phyloP scores from a whole-genome alignment of 2,113 vertebrate genomes.

The Pseudopodoces humilis region DNA sequence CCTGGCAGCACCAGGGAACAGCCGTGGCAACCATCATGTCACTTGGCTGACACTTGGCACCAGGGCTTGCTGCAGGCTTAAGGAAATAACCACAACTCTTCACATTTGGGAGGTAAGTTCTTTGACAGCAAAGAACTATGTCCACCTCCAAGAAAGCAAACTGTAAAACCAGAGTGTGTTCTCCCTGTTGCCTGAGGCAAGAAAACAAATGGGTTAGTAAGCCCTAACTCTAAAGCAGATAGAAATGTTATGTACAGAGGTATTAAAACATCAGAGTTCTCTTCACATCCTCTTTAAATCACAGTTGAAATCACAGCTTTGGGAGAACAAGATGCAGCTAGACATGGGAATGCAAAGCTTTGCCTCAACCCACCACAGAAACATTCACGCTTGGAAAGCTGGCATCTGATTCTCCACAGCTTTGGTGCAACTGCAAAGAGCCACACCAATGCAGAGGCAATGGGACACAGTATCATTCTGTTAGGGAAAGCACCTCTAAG shows the following conservation, averaged over 20 bases:
- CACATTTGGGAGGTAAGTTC: slow-evolving; percentile 37
- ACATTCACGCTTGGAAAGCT: not conserved
- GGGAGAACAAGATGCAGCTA: slow-evolving; percentile 40
- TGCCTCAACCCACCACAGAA: not conserved
- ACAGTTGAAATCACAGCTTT: slow-evolving; percentile 70
- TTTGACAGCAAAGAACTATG: not conserved
- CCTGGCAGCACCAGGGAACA: not conserved
- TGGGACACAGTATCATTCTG: not conserved
- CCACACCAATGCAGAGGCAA: not conserved
- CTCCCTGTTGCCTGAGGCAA: slow-evolving; percentile 1
- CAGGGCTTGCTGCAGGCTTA: slow-evolving; percentile 13
- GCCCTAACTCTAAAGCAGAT: slow-evolving; percentile 3
- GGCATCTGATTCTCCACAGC: not conserved
- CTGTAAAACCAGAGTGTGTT: not conserved
- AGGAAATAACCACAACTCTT: not conserved
- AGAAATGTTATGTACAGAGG: slow-evolving; percentile 51
- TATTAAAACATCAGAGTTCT: slow-evolving; percentile 45
- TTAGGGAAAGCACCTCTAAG: not conserved
- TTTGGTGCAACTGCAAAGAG: not conserved
- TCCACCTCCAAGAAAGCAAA: not conserved
- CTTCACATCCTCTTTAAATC: slow-evolving; percentile 59
- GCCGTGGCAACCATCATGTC: not conserved
- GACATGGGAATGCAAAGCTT: not conserved
- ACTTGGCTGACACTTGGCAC: not conserved
- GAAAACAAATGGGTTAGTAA: not conserved